These are phyloP conservation scores for Drosophila bifasciata DNA, from an alignment of 1,140 invertebrate species.

Conservation along the genomic window DNA sequence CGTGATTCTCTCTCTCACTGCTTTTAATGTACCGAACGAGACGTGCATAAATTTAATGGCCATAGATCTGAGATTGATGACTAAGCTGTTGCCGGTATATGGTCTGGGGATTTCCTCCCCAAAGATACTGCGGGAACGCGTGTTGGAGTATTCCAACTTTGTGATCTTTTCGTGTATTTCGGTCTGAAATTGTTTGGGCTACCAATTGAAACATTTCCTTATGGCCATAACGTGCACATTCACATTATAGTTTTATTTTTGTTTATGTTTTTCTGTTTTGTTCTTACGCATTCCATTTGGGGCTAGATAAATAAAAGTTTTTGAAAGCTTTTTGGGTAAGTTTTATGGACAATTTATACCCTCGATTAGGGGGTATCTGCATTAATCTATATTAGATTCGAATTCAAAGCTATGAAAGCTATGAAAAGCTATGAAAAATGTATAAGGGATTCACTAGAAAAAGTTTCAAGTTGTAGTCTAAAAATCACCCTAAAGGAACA, in stretches of 20 bases:
- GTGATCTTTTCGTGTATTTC: background rate
- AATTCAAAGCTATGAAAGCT: too few relatives aligned
- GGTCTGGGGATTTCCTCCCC: constrained; percentile 30
- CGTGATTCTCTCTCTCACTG: constrained; percentile 24
- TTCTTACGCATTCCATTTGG: too few relatives aligned
- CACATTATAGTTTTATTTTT: background rate
- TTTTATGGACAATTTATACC: too few relatives aligned
- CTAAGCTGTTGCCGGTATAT: constrained; percentile 40
- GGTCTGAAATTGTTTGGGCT: background rate
- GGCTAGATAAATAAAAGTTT: too few relatives aligned
- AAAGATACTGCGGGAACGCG: background rate
- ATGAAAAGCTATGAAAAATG: too few relatives aligned
- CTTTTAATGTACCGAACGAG: constrained; percentile 59
- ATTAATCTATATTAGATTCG: too few relatives aligned
- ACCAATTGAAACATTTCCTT: background rate
- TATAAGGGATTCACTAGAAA: too few relatives aligned
- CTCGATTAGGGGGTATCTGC: too few relatives aligned
- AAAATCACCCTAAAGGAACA: too few relatives aligned
- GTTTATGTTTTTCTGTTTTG: too few relatives aligned
- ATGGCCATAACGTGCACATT: background rate
- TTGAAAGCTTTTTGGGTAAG: too few relatives aligned
- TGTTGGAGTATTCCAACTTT: background rate
- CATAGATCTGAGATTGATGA: constrained; percentile 65
- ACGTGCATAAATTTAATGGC: constrained; percentile 73
- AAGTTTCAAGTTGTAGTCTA: too few relatives aligned